These are phyloP conservation scores for Tapirus indicus DNA, from an alignment of 2,797 vertebrate genomes.

Conservation along the genomic window DNA sequence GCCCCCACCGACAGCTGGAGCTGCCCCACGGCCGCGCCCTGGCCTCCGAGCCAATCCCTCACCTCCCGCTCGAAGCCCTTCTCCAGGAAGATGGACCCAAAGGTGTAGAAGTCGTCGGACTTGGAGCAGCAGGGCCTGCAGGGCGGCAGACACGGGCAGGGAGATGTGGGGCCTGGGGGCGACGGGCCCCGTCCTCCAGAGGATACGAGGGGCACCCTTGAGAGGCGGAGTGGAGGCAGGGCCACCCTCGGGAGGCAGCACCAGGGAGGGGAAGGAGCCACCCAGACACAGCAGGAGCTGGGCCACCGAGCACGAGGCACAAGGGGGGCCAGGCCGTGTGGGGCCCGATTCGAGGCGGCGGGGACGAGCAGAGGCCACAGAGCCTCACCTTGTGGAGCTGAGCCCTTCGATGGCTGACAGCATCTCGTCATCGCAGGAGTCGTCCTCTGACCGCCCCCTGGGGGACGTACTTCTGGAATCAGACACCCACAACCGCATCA, in stretches of 20 bases:
- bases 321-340: fast-evolving
- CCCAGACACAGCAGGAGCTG: neutral
- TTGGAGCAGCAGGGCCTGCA: constrained; percentile 94
- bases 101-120: constrained; percentile 93
- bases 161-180: neutral
- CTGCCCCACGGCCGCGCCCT: fast-evolving
- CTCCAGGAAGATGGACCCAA: constrained; percentile 94
- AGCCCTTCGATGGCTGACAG: constrained; percentile 97
- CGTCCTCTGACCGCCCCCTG: constrained; percentile 96
- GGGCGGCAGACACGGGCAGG: neutral
- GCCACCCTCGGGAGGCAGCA: neutral
- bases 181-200: neutral
- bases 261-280: neutral
- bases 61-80: constrained; percentile 96
- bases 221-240: fast-evolving
- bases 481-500: neutral
- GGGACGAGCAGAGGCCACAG: fast-evolving
- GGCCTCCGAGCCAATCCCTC: constrained; percentile 39
- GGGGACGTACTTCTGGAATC: constrained; percentile 94
- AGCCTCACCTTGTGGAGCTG: constrained; percentile 94
- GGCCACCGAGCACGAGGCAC: neutral
- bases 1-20: neutral
- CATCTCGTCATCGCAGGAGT: constrained; percentile 97
- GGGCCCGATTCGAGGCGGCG: fast-evolving
- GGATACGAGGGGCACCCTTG: neutral